Base-by-base conservation (phyloP, 2,797 vertebrate genomes). In the Chelon auratus region DNA sequence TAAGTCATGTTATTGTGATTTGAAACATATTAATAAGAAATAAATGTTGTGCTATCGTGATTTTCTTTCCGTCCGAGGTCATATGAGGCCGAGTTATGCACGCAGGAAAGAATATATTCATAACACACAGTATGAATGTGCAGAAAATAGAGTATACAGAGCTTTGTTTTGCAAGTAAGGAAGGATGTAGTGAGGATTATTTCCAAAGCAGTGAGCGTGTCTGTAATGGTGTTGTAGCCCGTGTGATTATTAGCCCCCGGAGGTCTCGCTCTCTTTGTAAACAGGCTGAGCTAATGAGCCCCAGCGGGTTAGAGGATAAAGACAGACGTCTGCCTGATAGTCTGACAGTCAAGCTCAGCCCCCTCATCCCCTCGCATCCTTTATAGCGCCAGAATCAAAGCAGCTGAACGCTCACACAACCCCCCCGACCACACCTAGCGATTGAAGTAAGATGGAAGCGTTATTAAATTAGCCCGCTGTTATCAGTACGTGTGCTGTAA, bases 261-360 rank as follows among this genome's bases (percentile, higher is more conserved):
- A 84, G 91, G 80, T 78, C 72, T 72, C 68, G 65, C 68, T 77
- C 59, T 66, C 87, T 84, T 83, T 87, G 87, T 92, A 92, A 92
- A 92, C 88, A 91, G 75, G 68, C 82, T 70, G 77, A 83, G 82
- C 82, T 91, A 93, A 93, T 89, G 88, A 91, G 88, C 85, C 88
- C 86, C 90, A 58, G 76, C 30, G 75, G 89, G 81, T 60, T 53
- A 37, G 74, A 58, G 77, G 82, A 91, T 89, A 92, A 88, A 91
- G 87, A 87, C 75, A 80, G 80, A 80, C 68, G 63, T 77, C 84
- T 74, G 78, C 73, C 75, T 73, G 84, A 69, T 78, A 86, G 85
- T 76, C 81, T 68, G 82, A 85, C 65, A 69, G 77, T 45, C 3
- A 39, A 72, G 80, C 75, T 69, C 62, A 64, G 61, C 70, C 39